A percentile compares a stretch with the other conserved stretches of the same genome.
Conservation (phyloP, 2,113 vertebrate species). For the Poicephalus gulielmi region DNA sequence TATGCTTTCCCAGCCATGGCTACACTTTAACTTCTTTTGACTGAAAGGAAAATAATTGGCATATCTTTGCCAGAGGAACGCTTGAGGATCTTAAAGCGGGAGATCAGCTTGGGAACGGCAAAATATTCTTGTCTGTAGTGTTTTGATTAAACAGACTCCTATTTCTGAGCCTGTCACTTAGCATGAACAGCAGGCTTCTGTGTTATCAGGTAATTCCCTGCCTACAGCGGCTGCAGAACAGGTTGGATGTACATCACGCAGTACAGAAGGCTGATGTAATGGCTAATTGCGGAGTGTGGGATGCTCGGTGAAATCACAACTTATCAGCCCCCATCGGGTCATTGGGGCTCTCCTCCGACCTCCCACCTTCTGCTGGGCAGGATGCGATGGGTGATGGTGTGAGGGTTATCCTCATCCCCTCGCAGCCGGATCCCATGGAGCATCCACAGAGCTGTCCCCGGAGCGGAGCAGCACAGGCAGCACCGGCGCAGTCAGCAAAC, state of each 20-base stretch:
- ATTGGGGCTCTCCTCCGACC: not conserved
- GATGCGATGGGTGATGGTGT: not conserved
- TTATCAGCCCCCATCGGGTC: not conserved
- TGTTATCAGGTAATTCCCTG: conserved; percentile 54
- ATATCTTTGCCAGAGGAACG: conserved; percentile 5
- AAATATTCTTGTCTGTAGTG: conserved; percentile 49
- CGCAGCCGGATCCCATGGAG: rapidly evolving
- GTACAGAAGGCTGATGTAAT: conserved; percentile 8
- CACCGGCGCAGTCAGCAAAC: not conserved
- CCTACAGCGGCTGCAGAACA: conserved; percentile 10
- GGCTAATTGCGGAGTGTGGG: not conserved
- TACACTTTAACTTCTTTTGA: not conserved
- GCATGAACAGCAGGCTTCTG: conserved; percentile 47
- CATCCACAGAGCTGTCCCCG: not conserved
- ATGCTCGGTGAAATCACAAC: not conserved
- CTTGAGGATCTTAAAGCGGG: not conserved
- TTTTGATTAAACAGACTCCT: conserved; percentile 55
- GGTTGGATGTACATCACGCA: conserved; percentile 7
- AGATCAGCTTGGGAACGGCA: conserved; percentile 34
- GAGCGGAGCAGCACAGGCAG: not conserved
- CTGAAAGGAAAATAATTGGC: conserved; percentile 39
- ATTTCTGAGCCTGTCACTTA: conserved; percentile 51
- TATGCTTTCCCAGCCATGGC: not conserved
- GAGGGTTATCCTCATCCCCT: not conserved
- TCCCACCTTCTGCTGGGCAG: not conserved